Base-by-base conservation (phyloP, 2,888 invertebrate species). In the Eudemis profundana region DNA sequence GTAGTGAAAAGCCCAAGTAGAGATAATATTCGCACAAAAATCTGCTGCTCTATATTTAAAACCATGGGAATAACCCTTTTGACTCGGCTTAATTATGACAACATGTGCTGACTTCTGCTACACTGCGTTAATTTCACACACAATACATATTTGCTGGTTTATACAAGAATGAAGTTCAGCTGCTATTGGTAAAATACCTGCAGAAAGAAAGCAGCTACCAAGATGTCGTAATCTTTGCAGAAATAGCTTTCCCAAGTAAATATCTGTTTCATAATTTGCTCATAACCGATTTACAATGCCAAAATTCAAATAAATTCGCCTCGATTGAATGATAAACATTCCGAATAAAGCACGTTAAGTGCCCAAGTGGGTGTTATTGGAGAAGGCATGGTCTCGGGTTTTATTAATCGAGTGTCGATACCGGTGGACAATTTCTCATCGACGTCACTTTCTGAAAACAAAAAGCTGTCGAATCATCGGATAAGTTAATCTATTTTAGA, bases 351-450 rank as follows among this genome's bases (percentile, higher is more conserved):
- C 53, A 51, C 44, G 59, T 60, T 60, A 60, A 65, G 65, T 60
- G 53, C 46, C 44, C 53, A 46, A 42, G 78, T 81, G 79, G 78
- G 81, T 79, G 81, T 79, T 76, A 71, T 79, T 74, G 77, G 83
- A 86, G 85, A 73, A 66, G 76, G 50, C 67, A 75, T 68, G 71
- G 51, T 69, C 72, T 59, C 65, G 66, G 69, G 74, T 78, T 72
- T 68, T 70, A 67, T 61, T 76, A 73, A 69, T 74, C 78, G 78
- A 70, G 75, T 73, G 77, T 74, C 78, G 77, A 75, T 76, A 72
- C 73, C 71, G 74, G 70, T 68, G 75, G 78, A 78, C 74, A 75
- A 69, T 75, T 78, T 83, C 82, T 79, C 78, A 80, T 74, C 74
- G 74, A 71, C 74, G 72, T 72, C 17, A n/a, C n/a, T 42, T 3